phyloP scores from a whole-genome alignment of 2,113 vertebrate species.

The Melanerpes formicivorus region DNA sequence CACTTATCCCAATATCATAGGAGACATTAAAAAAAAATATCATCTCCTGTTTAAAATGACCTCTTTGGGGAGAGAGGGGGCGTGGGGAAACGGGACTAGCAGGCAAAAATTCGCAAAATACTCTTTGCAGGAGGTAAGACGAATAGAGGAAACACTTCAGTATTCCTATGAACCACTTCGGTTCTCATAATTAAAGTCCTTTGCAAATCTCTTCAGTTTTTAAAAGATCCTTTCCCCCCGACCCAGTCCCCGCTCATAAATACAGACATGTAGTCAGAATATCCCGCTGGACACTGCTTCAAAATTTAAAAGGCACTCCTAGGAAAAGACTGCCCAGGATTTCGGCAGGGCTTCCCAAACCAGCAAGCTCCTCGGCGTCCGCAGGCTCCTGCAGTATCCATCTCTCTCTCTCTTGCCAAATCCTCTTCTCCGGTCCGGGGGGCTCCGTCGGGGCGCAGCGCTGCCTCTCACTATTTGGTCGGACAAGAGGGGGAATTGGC shows the following conservation, averaged over 20 bases:
- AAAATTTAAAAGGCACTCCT: neutral
- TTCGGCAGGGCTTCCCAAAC: neutral
- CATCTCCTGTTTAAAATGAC: conserved; percentile 56
- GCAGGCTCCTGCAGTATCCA: neutral
- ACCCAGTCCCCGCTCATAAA: neutral
- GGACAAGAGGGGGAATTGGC: conserved; percentile 61
- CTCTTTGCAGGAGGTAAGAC: neutral
- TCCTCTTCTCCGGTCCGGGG: neutral
- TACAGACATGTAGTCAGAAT: conserved; percentile 13
- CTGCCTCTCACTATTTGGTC: conserved; percentile 42
- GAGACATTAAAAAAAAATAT: conserved; percentile 31
- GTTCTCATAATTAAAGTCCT: conserved; percentile 12
- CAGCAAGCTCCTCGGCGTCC: neutral
- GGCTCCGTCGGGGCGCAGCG: conserved; percentile 6
- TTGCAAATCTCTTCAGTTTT: neutral
- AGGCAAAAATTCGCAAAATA: conserved; percentile 7
- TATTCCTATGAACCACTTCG: conserved; percentile 9
- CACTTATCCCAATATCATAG: conserved; percentile 15
- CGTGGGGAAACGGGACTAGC: neutral
- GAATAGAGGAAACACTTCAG: conserved; percentile 5
- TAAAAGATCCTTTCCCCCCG: neutral
- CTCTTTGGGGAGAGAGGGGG: conserved; percentile 30
- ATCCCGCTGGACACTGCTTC: neutral
- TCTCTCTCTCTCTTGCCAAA: neutral
- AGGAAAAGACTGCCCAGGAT: neutral